Evolutionary conservation across 2,888 invertebrate genomes (phyloP).

Genomic region (Drosophila austrosaltans): DNA sequence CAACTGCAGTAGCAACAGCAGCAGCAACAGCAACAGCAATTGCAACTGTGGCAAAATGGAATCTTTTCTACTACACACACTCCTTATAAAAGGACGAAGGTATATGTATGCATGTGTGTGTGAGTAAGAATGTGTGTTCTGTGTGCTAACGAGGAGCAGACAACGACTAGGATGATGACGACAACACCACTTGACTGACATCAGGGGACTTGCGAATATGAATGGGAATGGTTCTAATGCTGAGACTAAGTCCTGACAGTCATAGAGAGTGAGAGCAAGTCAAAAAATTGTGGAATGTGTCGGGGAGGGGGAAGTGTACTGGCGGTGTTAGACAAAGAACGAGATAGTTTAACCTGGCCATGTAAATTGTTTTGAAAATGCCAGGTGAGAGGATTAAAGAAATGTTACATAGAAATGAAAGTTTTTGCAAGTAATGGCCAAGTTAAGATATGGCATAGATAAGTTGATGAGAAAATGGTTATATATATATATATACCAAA

Average conservation of each 20-base stretch:
- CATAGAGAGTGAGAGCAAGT: slow-evolving; percentile 14
- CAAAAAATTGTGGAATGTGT: background rate
- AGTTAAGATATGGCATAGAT: slow-evolving; percentile 28
- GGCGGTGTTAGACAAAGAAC: slow-evolving; percentile 19
- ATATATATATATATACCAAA: too few relatives aligned
- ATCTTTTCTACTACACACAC: slow-evolving; percentile 37
- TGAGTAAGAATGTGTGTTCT: slow-evolving; percentile 4
- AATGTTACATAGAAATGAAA: slow-evolving; percentile 66
- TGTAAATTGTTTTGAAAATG: slow-evolving; percentile 71
- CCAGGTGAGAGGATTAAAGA: slow-evolving; percentile 74
- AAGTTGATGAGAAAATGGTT: background rate
- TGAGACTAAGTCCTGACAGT: slow-evolving; percentile 29
- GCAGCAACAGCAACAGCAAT: slow-evolving; percentile 30
- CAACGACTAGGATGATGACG: slow-evolving; percentile 55
- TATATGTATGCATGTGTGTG: slow-evolving; percentile 27
- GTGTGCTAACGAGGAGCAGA: slow-evolving; percentile 71
- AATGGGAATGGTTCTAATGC: slow-evolving; percentile 11
- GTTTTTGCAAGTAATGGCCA: slow-evolving; percentile 61
- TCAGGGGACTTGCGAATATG: slow-evolving; percentile 41
- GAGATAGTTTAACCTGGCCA: slow-evolving; percentile 48
- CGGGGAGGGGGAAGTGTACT: slow-evolving; percentile 14
- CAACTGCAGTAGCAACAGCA: slow-evolving; percentile 12
- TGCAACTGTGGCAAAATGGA: slow-evolving; percentile 15
- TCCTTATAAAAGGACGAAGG: background rate
- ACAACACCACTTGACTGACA: slow-evolving; percentile 75